phyloP scores from a whole-genome alignment of 1,140 invertebrate genomes.

The Rhagoletis zephyria region DNA sequence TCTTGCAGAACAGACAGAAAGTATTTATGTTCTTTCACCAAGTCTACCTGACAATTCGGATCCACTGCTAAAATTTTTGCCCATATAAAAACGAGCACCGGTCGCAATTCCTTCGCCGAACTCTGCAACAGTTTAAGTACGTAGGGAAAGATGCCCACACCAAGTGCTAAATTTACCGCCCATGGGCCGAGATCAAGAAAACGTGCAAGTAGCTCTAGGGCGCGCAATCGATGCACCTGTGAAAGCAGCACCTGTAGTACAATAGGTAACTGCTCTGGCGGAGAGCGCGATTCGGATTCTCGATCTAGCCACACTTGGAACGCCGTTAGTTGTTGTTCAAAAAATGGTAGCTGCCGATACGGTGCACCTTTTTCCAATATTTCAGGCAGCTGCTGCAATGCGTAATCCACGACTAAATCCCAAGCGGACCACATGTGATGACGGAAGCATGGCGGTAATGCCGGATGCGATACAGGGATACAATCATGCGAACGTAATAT shows the following conservation, averaged over 20 bases:
- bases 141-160: constrained; percentile 99
- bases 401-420: constrained; percentile 96
- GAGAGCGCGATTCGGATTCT: constrained; percentile 81
- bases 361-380: constrained; percentile 80
- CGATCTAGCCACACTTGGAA: constrained; percentile 96
- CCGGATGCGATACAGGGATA: constrained; percentile 91
- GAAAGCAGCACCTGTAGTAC: constrained; percentile 97
- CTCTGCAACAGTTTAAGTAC: constrained; percentile 96
- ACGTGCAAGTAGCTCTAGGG: constrained; percentile 93
- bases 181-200: constrained; percentile 97
- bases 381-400: constrained; percentile 88
- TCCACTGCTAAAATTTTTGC: constrained; percentile 98
- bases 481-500: constrained; percentile 97
- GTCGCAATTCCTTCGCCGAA: constrained; percentile 90
- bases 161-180: constrained; percentile 96
- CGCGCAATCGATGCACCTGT: constrained; percentile 95
- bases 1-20: constrained; percentile 93
- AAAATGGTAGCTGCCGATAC: constrained; percentile 91
- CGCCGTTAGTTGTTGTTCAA: constrained; percentile 98
- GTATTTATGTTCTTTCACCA: constrained; percentile 97
- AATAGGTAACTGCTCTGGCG: constrained; percentile 97
- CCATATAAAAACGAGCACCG: constrained; percentile 97
- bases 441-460: constrained; percentile 90
- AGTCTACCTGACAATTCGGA: constrained; percentile 92
- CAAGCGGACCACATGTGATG: constrained; percentile 96